Evolutionary conservation across 2,888 invertebrate genomes (phyloP), one percentile per base, ranked within the genome.

Genomic region (Meteorus cinctellus): DNA sequence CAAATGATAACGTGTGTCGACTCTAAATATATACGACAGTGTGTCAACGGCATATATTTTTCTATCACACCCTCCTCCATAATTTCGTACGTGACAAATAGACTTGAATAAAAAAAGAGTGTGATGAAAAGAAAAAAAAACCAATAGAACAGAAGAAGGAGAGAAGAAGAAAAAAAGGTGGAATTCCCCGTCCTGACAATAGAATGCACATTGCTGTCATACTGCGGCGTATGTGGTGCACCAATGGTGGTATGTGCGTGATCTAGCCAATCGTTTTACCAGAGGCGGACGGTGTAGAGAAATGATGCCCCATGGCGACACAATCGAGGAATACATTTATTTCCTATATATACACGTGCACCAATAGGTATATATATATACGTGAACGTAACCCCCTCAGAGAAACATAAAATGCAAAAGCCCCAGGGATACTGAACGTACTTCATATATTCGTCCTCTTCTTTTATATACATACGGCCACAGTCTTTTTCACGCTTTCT

Each of bases 251-350:
- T 73, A 66, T 77, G 70, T 66, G 74, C 65, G 74, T 66, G 69
- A 77, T 59, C 74, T 48, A 70, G 73, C 73, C 77, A 74, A 77
- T 77, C 73, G 69, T 68, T 73, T 74, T 55, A 68, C 67, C 59
- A 51, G 67, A 77, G 70, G 63, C 71, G 66, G 60, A 75, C 55
- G 75, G 41, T 36, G 51, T 65, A 19, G n/a, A 63, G 27, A 71
- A 75, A 75, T 75, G 55, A 71, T 75, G 66, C 27, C 75, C 75
- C 60, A 66, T 29, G 67, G 75, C 75, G 72, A 66, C 67, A 75
- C 75, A 62, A 75, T 75, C 67, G 66, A 75, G 71, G 59, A 75
- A 71, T 71, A 75, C 66, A 69, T 75, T 71, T 71, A 66, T 71
- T 75, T 69, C 63, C 62, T 16, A 63, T 41, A 27, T 16, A 63